These are phyloP conservation scores for Sparus aurata DNA, from an alignment of 2,797 vertebrate species.

Conservation along the genomic window DNA sequence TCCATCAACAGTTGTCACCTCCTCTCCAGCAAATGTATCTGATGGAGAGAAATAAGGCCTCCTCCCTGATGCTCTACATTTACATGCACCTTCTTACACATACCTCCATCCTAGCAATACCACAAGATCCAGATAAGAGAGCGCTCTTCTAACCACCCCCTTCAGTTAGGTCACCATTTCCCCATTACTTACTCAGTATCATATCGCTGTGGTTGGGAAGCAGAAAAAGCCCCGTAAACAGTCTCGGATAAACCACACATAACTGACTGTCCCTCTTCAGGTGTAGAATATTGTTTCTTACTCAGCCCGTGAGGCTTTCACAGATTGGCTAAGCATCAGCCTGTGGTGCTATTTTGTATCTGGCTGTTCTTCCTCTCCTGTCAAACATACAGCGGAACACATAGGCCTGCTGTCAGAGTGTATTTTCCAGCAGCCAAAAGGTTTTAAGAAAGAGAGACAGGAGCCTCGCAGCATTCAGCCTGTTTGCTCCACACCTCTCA, in stretches of 20 bases:
- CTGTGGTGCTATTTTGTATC: slow-evolving; percentile 78
- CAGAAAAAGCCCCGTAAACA: slow-evolving; percentile 68
- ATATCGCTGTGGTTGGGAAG: slow-evolving; percentile 69
- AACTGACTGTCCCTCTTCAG: slow-evolving; percentile 70
- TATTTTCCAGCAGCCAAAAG: slow-evolving; percentile 79
- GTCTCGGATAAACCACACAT: slow-evolving; percentile 71
- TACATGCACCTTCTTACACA: slow-evolving; percentile 50
- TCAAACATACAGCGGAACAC: slow-evolving; percentile 80
- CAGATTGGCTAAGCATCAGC: slow-evolving; percentile 74
- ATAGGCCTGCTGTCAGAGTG: slow-evolving; percentile 80
- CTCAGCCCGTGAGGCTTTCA: slow-evolving; percentile 70
- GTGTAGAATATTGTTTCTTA: slow-evolving; percentile 73
- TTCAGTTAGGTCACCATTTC: slow-evolving; percentile 75
- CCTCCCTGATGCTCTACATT: slow-evolving; percentile 65
- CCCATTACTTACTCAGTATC: slow-evolving; percentile 60
- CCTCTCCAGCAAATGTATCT: slow-evolving; percentile 48
- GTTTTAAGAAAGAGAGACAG: slow-evolving; percentile 82
- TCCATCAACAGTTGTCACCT: slow-evolving; percentile 18
- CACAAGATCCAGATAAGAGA: slow-evolving; percentile 78
- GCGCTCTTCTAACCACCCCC: slow-evolving; percentile 59
- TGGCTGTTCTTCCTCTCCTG: slow-evolving; percentile 78
- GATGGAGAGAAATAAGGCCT: slow-evolving; percentile 65
- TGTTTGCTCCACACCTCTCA: slow-evolving; percentile 78
- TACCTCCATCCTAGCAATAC: slow-evolving; percentile 65
- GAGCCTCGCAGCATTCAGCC: slow-evolving; percentile 78